A percentile compares a stretch with the other conserved stretches of the same genome.
Conservation (phyloP, 1,140 invertebrate genomes). For the Drosophila sp. region DNA sequence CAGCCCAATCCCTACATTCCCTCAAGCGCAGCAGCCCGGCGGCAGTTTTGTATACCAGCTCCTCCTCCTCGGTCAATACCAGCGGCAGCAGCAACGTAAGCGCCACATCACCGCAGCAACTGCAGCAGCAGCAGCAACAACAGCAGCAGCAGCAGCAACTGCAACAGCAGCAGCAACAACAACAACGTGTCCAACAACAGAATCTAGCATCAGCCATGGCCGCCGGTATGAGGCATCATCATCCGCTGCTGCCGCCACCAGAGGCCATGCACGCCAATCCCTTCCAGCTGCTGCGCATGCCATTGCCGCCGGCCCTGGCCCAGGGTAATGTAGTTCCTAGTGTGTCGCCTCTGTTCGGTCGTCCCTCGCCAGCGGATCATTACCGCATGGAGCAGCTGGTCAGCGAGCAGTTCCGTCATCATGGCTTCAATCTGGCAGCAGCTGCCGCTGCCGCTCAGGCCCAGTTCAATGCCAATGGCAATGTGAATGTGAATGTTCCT, state of each 20-base stretch:
- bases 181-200: constrained; percentile 83
- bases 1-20: constrained; percentile 47
- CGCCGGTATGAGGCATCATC: constrained; percentile 86
- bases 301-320: constrained; percentile 85
- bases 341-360: constrained; percentile 87
- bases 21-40: constrained; percentile 40
- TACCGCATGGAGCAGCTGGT: constrained; percentile 92
- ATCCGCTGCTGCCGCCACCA: constrained; percentile 87
- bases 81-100: constrained; percentile 46
- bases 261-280: constrained; percentile 87
- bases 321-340: constrained; percentile 86
- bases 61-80: constrained; percentile 49
- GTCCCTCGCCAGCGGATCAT: constrained; percentile 88
- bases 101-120: constrained; percentile 53
- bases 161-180: constrained; percentile 70
- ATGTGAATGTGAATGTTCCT: constrained; percentile 49
- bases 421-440: constrained; percentile 87
- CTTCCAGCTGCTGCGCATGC: constrained; percentile 88
- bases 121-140: constrained; percentile 73
- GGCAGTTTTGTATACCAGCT: constrained; percentile 14
- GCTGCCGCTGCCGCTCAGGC: constrained; percentile 86
- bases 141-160: constrained; percentile 52
- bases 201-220: constrained; percentile 84
- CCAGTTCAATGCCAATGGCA: constrained; percentile 82
- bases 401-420: constrained; percentile 91